phyloP scores from a whole-genome alignment of 2,113 vertebrate species.

The Corvus hawaiiensis region DNA sequence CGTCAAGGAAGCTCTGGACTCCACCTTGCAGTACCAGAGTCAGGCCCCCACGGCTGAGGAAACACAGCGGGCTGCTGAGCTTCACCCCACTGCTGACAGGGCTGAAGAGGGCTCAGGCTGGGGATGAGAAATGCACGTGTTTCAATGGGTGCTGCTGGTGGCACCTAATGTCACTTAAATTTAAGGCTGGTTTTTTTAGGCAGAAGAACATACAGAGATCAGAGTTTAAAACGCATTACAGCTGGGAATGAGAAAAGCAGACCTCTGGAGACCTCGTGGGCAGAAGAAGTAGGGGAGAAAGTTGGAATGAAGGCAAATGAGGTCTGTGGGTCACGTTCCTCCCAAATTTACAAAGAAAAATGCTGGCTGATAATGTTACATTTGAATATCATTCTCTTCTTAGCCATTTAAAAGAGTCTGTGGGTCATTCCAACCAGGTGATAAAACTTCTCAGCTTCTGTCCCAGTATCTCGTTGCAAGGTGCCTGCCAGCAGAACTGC shows the following conservation, averaged over 20 bases:
- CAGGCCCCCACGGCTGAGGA: not conserved
- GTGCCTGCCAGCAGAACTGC: not conserved
- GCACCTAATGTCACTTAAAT: not conserved
- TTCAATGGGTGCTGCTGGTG: not conserved
- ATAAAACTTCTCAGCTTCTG: not conserved
- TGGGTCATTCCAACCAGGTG: not conserved
- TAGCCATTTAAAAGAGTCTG: not conserved
- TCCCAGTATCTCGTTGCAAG: not conserved
- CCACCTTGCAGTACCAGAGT: not conserved
- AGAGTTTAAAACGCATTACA: not conserved
- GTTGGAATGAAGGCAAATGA: not conserved
- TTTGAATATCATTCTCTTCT: not conserved
- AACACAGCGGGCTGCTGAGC: not conserved
- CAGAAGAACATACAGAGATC: not conserved
- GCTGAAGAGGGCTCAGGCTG: not conserved
- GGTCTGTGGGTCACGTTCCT: not conserved
- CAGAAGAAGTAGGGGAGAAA: not conserved
- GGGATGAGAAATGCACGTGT: not conserved
- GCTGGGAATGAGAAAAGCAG: not conserved
- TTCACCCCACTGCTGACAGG: not conserved
- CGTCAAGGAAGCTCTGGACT: rapidly evolving
- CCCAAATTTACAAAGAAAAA: not conserved
- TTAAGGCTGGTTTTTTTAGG: not conserved
- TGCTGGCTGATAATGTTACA: not conserved
- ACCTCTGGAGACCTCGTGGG: not conserved